Conservation (phyloP, 2,797 vertebrate genomes). For the Cryptoprocta ferox region DNA sequence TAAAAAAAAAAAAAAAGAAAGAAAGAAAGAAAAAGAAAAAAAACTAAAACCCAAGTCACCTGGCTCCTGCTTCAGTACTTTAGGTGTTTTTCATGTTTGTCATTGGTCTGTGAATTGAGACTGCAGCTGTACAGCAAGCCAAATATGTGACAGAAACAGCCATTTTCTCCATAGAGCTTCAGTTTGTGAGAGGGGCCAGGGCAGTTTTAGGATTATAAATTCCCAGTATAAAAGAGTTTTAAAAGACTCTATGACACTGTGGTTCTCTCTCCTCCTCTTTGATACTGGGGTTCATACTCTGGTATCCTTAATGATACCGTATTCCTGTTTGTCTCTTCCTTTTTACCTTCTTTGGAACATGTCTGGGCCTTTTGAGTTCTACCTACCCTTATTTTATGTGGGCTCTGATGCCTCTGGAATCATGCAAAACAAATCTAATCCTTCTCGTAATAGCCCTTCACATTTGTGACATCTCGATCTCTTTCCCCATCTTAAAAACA, state of each 20-base stretch:
- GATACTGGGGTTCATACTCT: not conserved
- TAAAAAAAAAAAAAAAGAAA: no score
- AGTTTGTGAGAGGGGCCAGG: not conserved
- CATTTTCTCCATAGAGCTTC: not conserved
- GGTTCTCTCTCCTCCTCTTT: not conserved
- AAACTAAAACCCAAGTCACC: not conserved
- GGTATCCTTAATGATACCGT: not conserved
- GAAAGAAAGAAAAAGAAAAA: not conserved
- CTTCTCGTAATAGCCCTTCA: not conserved
- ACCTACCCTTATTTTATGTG: not conserved
- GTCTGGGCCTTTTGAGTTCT: not conserved
- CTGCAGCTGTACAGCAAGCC: not conserved
- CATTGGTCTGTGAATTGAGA: not conserved
- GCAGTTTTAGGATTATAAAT: not conserved
- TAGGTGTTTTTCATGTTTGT: conserved; percentile 27
- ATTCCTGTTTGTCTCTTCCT: not conserved
- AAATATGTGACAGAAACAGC: not conserved
- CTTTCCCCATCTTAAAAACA: conserved; percentile 37
- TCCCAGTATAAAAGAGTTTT: not conserved
- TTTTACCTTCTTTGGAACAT: conserved; percentile 11
- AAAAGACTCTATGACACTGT: not conserved
- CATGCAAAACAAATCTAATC: not conserved
- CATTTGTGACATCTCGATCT: not conserved
- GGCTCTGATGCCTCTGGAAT: not conserved
- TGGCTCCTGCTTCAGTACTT: not conserved